Base-by-base conservation (phyloP, 2,888 invertebrate genomes). In the Erynnis tages region DNA sequence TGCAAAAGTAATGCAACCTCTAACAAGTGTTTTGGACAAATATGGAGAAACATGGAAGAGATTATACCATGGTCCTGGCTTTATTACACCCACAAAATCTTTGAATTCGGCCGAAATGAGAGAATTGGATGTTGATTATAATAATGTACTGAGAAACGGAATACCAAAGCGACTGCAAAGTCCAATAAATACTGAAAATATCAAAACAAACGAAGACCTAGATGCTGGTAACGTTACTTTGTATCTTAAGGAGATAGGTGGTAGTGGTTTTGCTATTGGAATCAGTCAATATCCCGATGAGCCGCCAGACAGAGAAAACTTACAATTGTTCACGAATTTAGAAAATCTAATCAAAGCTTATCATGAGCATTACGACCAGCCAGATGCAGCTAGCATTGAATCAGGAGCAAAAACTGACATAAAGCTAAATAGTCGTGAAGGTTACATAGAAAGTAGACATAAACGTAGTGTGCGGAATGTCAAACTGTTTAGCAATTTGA, bases 211-310 rank as follows among this genome's bases (percentile, higher is more conserved):
- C 23, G 41, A 63, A 0, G 67, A 70, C 21, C 55, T 65, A 0
- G 71, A 80, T 61, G 37, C 71, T n/a, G 76, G 73, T 0, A 77
- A 83, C 49, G 57, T 76, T 5, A 81, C 80, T 13, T 77, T 81
- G 38, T 62, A 76, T 10, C 59, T 87, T 1, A 84, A 82, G 67
- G 75, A 84, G 35, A 71, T 88, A 10, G 82, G 76, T 54, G 84
- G 82, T 0, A 72, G 82, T 23, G 88, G 88, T 0, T 78, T 86
- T 45, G 73, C 86, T 1, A 67, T 88, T 11, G 87, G 87, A 1
- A 79, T 82, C 30, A 87, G 82, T 50, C 82, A 85, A 53, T 87
- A 79, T 53, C 66, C 73, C 1, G 85, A 79, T 48, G 76, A 78
- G 55, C 69, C 74, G 4, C 87, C 86, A 4, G 87, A 88, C 55